phyloP scores from a whole-genome alignment of 2,888 invertebrate genomes.

The Lithodes maja region DNA sequence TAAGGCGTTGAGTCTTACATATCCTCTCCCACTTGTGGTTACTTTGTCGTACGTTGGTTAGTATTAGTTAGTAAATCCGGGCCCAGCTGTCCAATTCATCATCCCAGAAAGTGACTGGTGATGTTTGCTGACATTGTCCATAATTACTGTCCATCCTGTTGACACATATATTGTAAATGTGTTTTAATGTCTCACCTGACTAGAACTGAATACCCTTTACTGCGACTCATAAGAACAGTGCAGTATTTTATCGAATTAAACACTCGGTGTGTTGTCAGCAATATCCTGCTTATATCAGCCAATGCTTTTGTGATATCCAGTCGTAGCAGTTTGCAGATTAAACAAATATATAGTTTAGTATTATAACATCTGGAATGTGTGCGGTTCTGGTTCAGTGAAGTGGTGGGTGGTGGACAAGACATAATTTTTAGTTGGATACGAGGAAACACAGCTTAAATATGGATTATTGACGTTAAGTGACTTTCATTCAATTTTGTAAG shows the following conservation, averaged over 20 bases:
- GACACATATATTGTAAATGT: constrained; percentile 31
- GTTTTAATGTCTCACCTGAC: constrained; percentile 32
- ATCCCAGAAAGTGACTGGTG: neutral
- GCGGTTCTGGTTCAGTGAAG: constrained; percentile 36
- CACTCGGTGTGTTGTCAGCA: constrained; percentile 53
- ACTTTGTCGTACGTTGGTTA: too few relatives aligned
- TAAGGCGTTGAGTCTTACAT: too few relatives aligned
- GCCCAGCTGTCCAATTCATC: neutral
- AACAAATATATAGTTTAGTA: constrained; percentile 50
- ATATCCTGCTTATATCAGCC: constrained; percentile 60
- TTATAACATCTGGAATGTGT: constrained; percentile 37
- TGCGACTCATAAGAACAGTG: constrained; percentile 49
- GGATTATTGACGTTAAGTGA: constrained; percentile 38
- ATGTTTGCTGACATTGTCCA: constrained; percentile 32
- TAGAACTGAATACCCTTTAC: constrained; percentile 42
- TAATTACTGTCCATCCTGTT: constrained; percentile 31
- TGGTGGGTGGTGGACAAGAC: constrained; percentile 40
- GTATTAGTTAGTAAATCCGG: too few relatives aligned
- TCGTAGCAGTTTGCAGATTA: constrained; percentile 62
- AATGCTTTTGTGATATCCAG: constrained; percentile 61
- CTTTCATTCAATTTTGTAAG: constrained; percentile 39
- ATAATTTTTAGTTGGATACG: constrained; percentile 17
- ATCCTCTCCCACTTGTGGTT: too few relatives aligned
- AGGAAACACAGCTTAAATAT: constrained; percentile 54
- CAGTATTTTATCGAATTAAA: constrained; percentile 21